Percentiles rank a stretch among this genome's conserved stretches.
Evolutionary conservation across 2,888 invertebrate genomes (phyloP).

Genomic region (Drosophila maculinotata): DNA sequence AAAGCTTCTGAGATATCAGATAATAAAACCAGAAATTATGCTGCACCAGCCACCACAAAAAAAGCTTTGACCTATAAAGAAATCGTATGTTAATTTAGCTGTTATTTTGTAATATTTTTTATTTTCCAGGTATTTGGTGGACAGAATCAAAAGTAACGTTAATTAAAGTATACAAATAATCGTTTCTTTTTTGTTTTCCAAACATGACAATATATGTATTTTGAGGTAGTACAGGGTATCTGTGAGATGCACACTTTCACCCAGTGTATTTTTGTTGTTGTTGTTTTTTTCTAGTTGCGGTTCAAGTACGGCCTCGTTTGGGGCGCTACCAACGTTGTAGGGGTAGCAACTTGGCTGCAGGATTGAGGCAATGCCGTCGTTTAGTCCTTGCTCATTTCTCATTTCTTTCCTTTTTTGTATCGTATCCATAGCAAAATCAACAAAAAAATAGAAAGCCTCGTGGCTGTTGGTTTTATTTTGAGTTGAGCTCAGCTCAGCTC

Average conservation of each 20-base stretch:
- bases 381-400: constrained; percentile 52
- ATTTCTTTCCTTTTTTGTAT: constrained; percentile 37
- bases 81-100: no score
- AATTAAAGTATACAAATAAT: no score
- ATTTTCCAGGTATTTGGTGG: no score
- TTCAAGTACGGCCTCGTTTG: constrained; percentile 43
- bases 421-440: constrained; percentile 78
- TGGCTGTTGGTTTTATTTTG: constrained; percentile 36
- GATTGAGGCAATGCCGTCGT: constrained; percentile 42
- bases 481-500: no score
- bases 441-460: constrained; percentile 44
- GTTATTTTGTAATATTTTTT: no score
- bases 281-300: constrained; percentile 33
- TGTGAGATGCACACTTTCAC: background rate
- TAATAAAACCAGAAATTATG: no score
- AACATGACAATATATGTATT: no score
- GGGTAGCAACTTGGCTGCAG: background rate
- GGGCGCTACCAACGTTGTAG: background rate
- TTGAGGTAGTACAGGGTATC: constrained; percentile 1
- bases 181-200: no score
- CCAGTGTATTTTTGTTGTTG: background rate
- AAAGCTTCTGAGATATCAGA: no score
- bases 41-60: no score
- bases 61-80: no score
- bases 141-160: no score